phyloP scores from a whole-genome alignment of 2,797 vertebrate genomes.

The Limnodromus scolopaceus region DNA sequence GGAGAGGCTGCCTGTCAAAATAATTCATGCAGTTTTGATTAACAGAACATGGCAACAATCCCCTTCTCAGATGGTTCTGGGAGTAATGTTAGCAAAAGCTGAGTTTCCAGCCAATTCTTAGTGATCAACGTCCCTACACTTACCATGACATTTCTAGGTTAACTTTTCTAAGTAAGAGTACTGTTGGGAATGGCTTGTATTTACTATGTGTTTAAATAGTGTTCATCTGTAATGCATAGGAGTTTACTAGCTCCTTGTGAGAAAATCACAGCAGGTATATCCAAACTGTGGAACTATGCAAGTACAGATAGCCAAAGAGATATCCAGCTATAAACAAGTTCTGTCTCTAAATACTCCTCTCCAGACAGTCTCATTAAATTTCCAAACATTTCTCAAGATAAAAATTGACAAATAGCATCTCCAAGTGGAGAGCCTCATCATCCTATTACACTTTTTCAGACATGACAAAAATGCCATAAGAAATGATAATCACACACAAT shows the following conservation, averaged over 20 bases:
- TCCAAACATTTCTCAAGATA: background rate
- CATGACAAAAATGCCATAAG: background rate
- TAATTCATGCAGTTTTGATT: constrained; percentile 21
- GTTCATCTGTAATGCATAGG: background rate
- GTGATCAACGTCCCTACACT: background rate
- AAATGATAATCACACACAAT: background rate
- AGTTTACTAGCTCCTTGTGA: background rate
- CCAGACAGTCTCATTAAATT: background rate
- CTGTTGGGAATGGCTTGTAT: background rate
- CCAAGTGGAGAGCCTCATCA: constrained; percentile 21
- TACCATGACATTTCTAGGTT: background rate
- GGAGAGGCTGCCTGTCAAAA: constrained; percentile 47
- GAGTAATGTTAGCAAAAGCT: background rate
- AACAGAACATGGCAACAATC: constrained; percentile 36
- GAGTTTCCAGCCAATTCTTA: background rate
- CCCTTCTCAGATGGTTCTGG: background rate
- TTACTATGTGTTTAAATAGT: background rate
- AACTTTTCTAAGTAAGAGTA: background rate
- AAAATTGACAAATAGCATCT: constrained; percentile 60
- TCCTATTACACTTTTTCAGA: background rate
- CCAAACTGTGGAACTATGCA: background rate
- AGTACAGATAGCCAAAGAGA: background rate
- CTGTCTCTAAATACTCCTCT: background rate
- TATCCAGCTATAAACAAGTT: background rate
- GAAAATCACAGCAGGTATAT: background rate